These are phyloP conservation scores for Rhogogaster chlorosoma DNA, from an alignment of 2,888 invertebrate genomes.

Conservation along the genomic window DNA sequence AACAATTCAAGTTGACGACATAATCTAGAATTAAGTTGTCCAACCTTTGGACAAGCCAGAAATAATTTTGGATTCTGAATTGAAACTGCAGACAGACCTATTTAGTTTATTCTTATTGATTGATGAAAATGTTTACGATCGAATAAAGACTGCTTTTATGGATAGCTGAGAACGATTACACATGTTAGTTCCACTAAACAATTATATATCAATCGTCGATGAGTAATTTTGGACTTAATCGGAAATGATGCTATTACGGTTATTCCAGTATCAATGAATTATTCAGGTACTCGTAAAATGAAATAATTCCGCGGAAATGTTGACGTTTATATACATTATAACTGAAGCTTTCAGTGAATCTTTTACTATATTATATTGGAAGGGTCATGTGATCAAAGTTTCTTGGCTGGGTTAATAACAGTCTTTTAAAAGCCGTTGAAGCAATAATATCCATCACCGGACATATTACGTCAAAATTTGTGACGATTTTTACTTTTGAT, in stretches of 20 bases:
- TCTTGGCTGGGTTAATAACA: background rate
- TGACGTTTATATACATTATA: too few species aligned
- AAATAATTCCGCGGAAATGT: too few species aligned
- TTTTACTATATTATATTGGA: background rate
- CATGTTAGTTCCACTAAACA: background rate
- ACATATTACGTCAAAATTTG: conserved; percentile 11
- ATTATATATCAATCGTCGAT: background rate
- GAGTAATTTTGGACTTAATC: too few species aligned
- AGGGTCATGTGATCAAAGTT: background rate
- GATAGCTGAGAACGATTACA: background rate
- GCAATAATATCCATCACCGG: background rate
- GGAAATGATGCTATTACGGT: background rate
- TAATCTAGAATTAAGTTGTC: background rate
- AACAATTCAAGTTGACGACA: background rate
- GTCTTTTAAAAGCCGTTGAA: background rate
- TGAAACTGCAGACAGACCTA: background rate
- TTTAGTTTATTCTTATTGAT: background rate
- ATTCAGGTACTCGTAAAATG: background rate
- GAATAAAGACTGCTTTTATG: background rate
- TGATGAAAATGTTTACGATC: background rate
- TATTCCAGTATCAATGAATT: background rate
- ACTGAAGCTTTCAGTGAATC: background rate
- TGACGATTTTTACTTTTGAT: background rate
- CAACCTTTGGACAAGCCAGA: background rate
- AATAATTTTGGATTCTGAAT: background rate